Base-by-base conservation (phyloP, 92 coral and sea anemone genomes). In the Anthopleura xanthogrammica region DNA sequence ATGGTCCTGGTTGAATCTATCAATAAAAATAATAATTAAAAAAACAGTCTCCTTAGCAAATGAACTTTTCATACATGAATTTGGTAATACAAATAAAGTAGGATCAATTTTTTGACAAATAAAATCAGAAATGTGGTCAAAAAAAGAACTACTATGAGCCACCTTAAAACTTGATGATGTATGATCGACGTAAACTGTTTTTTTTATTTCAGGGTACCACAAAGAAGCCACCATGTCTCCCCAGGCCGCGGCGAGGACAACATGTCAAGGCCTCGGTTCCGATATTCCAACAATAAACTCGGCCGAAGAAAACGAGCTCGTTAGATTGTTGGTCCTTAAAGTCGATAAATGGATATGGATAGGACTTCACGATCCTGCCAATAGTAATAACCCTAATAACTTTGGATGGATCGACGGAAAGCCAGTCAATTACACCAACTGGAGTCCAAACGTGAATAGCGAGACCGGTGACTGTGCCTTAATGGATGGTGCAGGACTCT, bases 311-410 rank as follows among this genome's bases (percentile, higher is more conserved):
- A 68, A 68, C 41, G 40, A 29, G 41, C 41, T 10, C 5, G 43
- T 68, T 29, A 68, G 19, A 36, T 5, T 23, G 19, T 68, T 68
- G 17, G 74, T 29, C 41, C 74, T 68, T 9, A 68, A 68, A 68
- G 74, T 68, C 41, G 74, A 65, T 65, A n/a, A 16, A 36, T 68
- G 74, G 74, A 68, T 68, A 16, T 68, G 74, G 74, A 23, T 68
- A 68, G 74, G 74, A 3, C 74, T 68, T 29, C 19, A 24, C 41
- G 74, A 68, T 68, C 41, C 74, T 9, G 29, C 41, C 16, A 29
- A 23, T 5, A 68, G 74, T 13, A 36, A 36, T 29, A 68, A 36
- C 17, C 12, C 16, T 23, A 36, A 23, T 29, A 68, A 68, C 74
- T 68, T 23, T 68, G 14, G 4, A 36, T 68, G 74, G 74, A 68